phyloP scores from a whole-genome alignment of 2,888 invertebrate species.

The Argyra leucocephala region DNA sequence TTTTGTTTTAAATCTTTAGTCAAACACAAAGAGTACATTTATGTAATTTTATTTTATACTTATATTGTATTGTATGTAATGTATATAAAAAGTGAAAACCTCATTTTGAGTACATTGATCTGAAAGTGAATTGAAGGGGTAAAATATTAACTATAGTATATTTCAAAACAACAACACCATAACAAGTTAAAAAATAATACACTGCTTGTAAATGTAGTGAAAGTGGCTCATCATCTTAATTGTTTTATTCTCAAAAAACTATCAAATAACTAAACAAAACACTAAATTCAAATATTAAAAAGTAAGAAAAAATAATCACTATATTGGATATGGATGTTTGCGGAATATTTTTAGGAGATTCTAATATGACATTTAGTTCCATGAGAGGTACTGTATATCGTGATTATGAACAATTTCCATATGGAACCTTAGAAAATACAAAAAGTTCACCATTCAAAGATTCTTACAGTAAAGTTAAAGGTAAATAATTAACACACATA shows the following conservation, averaged over 20 bases:
- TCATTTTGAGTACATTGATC: conserved; percentile 11
- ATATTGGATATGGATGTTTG: conserved; percentile 46
- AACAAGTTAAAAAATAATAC: background rate
- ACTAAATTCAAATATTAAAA: too few species aligned
- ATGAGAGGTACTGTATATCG: conserved; percentile 45
- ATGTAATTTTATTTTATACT: too few species aligned
- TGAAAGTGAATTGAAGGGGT: background rate
- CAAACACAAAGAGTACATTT: background rate
- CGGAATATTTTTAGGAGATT: conserved; percentile 48
- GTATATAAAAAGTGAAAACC: background rate
- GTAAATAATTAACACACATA: conserved; percentile 25
- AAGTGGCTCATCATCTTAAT: too few species aligned
- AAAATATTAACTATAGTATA: background rate
- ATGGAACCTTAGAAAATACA: conserved; percentile 37
- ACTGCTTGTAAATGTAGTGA: background rate
- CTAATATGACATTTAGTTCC: conserved; percentile 45
- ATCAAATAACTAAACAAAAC: too few species aligned
- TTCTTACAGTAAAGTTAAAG: conserved; percentile 41
- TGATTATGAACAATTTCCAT: conserved; percentile 47
- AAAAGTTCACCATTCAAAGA: conserved; percentile 33
- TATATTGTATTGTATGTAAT: background rate
- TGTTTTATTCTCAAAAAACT: too few species aligned
- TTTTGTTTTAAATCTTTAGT: background rate
- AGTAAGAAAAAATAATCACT: conserved; percentile 12
- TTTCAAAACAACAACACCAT: background rate